phyloP scores from a whole-genome alignment of 2,797 vertebrate genomes.

The Anguilla obscura region DNA sequence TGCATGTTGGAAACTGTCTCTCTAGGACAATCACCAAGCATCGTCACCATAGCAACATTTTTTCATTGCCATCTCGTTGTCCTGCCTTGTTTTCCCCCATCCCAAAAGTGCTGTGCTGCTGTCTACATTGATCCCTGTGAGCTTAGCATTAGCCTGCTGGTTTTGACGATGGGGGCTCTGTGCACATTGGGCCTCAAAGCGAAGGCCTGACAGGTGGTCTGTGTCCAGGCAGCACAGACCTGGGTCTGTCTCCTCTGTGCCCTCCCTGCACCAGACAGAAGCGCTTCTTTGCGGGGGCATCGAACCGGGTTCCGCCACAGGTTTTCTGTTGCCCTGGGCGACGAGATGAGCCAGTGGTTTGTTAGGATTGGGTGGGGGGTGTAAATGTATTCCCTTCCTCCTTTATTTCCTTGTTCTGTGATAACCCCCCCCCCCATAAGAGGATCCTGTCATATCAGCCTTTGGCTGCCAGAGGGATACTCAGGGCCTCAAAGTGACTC shows the following conservation, averaged over 20 bases:
- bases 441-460: background rate
- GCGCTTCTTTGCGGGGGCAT: background rate
- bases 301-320: background rate
- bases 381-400: background rate
- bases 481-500: background rate
- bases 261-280: background rate
- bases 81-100: too few species aligned
- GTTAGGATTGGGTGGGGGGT: background rate
- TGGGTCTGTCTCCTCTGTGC: background rate
- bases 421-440: too few species aligned
- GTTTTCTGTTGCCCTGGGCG: background rate
- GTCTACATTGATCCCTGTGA: too few species aligned
- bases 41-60: too few species aligned
- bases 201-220: background rate
- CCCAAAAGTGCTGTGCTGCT: too few species aligned
- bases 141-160: background rate
- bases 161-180: background rate
- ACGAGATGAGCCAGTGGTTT: background rate
- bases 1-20: too few species aligned
- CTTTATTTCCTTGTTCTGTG: background rate
- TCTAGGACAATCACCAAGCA: too few species aligned
- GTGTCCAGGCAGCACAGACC: background rate
- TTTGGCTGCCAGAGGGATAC: background rate
- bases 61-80: too few species aligned
- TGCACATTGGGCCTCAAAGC: background rate